phyloP scores from a whole-genome alignment of 2,113 vertebrate species.

The Oreotrochilus melanogaster region DNA sequence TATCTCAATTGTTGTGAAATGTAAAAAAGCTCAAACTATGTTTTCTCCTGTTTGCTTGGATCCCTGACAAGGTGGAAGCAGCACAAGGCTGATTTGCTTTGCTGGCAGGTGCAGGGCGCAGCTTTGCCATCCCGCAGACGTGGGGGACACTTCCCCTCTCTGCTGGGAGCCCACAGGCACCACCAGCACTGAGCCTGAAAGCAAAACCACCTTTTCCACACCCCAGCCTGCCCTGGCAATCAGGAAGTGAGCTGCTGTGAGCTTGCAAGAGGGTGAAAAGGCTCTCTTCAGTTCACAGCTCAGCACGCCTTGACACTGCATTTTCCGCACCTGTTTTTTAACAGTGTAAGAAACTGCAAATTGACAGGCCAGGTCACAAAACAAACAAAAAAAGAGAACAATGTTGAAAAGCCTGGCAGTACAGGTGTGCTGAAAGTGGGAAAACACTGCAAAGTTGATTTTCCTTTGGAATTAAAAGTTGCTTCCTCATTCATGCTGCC shows the following conservation, averaged over 20 bases:
- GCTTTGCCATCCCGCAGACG: accelerated
- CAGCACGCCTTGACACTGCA: background rate
- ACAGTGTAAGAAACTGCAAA: too few species aligned
- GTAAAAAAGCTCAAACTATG: background rate
- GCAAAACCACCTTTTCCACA: background rate
- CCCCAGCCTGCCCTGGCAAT: background rate
- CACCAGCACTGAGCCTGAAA: accelerated
- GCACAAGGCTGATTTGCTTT: accelerated
- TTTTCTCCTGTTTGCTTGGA: background rate
- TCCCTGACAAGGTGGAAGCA: background rate
- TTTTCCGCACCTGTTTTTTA: background rate
- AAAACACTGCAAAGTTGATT: background rate
- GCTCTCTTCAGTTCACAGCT: background rate
- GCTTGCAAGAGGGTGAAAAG: background rate
- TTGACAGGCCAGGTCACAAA: too few species aligned
- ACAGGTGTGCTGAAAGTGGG: background rate
- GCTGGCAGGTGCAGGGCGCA: background rate
- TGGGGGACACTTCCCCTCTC: accelerated
- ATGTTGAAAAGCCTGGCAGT: too few species aligned
- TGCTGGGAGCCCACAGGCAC: accelerated
- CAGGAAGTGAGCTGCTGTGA: background rate
- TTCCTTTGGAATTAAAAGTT: too few species aligned
- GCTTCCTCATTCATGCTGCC: background rate
- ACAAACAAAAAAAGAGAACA: too few species aligned
- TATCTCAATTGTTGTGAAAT: background rate